These are phyloP conservation scores for Indicator maculatus DNA, from an alignment of 2,113 vertebrate species.

Conservation along the genomic window DNA sequence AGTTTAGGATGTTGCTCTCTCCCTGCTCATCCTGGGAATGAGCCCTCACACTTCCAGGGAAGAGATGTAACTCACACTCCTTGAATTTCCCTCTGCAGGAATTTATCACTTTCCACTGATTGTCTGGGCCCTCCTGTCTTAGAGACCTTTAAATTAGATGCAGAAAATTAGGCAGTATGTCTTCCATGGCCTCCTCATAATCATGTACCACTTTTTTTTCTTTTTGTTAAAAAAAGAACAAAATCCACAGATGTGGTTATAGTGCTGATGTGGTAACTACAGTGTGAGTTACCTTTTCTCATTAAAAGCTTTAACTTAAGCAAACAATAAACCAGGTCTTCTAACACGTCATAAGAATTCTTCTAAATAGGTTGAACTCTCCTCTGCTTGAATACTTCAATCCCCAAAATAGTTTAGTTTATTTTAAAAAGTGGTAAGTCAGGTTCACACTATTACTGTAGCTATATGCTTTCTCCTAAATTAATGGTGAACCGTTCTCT, in stretches of 20 bases:
- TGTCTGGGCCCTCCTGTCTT: background rate
- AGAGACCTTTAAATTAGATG: background rate
- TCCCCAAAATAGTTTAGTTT: background rate
- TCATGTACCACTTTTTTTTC: background rate
- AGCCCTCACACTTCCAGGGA: background rate
- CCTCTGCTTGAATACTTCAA: background rate
- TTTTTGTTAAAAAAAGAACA: background rate
- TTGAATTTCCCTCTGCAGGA: background rate
- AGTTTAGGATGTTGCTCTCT: background rate
- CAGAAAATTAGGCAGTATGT: background rate
- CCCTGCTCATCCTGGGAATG: fast-evolving
- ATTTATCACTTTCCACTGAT: background rate
- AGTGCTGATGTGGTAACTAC: background rate
- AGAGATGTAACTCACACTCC: background rate
- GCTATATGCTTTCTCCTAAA: background rate
- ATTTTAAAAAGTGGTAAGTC: background rate
- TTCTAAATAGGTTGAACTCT: background rate
- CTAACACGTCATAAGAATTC: background rate
- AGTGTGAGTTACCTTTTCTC: background rate
- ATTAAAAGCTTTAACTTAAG: background rate
- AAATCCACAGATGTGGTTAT: background rate
- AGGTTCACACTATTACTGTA: background rate
- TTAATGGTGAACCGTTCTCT: background rate
- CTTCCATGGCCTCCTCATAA: background rate
- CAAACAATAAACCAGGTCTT: background rate